phyloP scores from a whole-genome alignment of 2,888 invertebrate species.

The Amphipyra berbera region DNA sequence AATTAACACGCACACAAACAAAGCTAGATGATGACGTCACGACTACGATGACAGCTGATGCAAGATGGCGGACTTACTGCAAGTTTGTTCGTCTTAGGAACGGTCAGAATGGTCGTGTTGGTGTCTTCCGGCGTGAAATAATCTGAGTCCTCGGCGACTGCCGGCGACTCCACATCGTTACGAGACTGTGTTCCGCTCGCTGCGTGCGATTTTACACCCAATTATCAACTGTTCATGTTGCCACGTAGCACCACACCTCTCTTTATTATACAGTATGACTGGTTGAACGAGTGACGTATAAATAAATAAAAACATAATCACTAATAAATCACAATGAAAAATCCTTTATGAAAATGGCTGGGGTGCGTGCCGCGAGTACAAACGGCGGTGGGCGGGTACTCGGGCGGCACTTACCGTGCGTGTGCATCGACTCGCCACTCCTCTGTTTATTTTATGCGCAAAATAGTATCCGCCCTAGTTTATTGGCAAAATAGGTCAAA shows the following conservation, averaged over 20 bases:
- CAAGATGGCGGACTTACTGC: conserved; percentile 75
- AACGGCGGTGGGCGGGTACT: too few species aligned
- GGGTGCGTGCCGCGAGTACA: too few species aligned
- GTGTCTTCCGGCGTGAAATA: conserved; percentile 95
- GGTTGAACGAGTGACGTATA: too few species aligned
- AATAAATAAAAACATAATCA: too few species aligned
- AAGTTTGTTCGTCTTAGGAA: conserved; percentile 82
- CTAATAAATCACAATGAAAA: too few species aligned
- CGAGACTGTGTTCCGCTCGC: conserved; percentile 67
- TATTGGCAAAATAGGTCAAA: too few species aligned
- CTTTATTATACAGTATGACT: background rate
- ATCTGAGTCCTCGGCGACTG: conserved; percentile 92
- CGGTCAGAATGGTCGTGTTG: conserved; percentile 91
- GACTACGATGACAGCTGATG: conserved; percentile 60
- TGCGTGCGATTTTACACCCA: conserved; percentile 60
- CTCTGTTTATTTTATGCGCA: too few species aligned
- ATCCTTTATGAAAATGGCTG: too few species aligned
- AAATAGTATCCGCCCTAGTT: too few species aligned
- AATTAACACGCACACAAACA: conserved; percentile 61
- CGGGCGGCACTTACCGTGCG: too few species aligned
- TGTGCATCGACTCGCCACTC: too few species aligned
- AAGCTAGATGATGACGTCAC: conserved; percentile 60
- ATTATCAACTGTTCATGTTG: conserved; percentile 51
- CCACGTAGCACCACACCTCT: conserved; percentile 24
- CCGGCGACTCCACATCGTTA: conserved; percentile 83